phyloP scores from a whole-genome alignment of 2,888 invertebrate genomes.

The Sinhomidia bicolor region DNA sequence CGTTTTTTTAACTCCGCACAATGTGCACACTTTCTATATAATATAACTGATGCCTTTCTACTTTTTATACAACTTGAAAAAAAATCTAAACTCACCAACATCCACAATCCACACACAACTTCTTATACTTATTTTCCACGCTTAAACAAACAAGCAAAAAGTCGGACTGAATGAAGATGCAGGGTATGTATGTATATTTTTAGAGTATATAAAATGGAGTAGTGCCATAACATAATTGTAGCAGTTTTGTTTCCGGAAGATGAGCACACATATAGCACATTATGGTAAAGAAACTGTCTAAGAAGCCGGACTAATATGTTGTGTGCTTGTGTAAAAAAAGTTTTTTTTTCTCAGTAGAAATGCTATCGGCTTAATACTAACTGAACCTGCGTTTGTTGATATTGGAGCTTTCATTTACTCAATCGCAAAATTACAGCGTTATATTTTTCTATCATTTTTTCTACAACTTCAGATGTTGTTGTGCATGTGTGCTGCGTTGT shows the following conservation, averaged over 20 bases:
- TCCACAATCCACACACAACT: neutral
- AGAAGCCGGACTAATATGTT: conserved; percentile 19
- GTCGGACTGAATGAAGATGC: too few species aligned
- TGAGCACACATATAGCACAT: conserved; percentile 19
- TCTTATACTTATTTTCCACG: conserved; percentile 49
- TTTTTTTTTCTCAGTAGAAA: neutral
- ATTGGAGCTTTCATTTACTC: neutral
- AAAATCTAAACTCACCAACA: neutral
- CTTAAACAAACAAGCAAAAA: conserved; percentile 47
- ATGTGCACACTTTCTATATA: neutral
- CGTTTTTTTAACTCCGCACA: neutral
- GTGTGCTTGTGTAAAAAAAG: neutral
- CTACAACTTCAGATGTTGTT: neutral
- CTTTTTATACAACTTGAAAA: neutral
- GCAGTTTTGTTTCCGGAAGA: conserved; percentile 36
- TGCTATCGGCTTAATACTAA: neutral
- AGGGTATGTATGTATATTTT: neutral
- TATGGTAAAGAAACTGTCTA: neutral
- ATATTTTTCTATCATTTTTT: neutral
- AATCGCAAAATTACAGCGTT: neutral
- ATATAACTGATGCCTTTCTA: neutral
- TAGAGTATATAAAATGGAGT: neutral
- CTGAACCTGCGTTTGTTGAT: neutral
- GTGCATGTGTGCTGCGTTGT: neutral
- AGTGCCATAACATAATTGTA: neutral